Percentiles rank a stretch among this genome's conserved stretches.
Conservation (phyloP, 2,797 vertebrate species). For the Anabacerthia variegaticeps region DNA sequence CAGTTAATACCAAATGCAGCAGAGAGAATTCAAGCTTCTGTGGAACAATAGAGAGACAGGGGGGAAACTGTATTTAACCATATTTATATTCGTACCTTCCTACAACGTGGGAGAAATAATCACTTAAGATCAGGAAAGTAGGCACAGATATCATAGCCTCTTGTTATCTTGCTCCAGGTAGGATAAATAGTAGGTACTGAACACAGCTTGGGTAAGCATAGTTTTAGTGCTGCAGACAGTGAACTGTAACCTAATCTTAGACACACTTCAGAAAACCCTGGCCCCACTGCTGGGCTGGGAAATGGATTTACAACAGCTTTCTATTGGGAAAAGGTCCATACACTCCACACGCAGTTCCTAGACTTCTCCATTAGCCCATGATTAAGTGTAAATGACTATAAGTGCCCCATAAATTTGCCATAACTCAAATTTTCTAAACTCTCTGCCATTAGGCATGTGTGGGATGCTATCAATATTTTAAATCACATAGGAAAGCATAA, state of each 20-base stretch:
- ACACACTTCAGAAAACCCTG: rapidly evolving
- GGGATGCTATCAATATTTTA: neutral
- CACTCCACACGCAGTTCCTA: neutral
- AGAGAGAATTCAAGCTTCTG: neutral
- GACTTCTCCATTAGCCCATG: neutral
- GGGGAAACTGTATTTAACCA: neutral
- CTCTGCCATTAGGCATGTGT: neutral
- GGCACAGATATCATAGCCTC: neutral
- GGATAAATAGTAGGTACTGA: neutral
- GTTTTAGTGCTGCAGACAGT: neutral
- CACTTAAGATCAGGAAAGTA: neutral
- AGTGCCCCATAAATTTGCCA: neutral
- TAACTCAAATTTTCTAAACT: neutral
- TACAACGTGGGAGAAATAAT: neutral
- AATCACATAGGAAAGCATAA: neutral
- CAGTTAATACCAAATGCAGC: neutral
- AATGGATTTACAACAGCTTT: neutral
- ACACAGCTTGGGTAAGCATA: neutral
- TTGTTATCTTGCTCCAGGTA: neutral
- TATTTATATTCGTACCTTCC: conserved; percentile 20
- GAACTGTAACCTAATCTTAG: neutral
- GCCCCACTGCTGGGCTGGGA: neutral
- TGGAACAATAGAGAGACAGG: neutral
- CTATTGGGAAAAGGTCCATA: neutral
- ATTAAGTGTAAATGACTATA: neutral